A percentile compares a stretch with the other conserved stretches of the same genome.
These are phyloP conservation scores for Saturnia japonica DNA, from an alignment of 2,888 invertebrate genomes.

Conservation along the genomic window DNA sequence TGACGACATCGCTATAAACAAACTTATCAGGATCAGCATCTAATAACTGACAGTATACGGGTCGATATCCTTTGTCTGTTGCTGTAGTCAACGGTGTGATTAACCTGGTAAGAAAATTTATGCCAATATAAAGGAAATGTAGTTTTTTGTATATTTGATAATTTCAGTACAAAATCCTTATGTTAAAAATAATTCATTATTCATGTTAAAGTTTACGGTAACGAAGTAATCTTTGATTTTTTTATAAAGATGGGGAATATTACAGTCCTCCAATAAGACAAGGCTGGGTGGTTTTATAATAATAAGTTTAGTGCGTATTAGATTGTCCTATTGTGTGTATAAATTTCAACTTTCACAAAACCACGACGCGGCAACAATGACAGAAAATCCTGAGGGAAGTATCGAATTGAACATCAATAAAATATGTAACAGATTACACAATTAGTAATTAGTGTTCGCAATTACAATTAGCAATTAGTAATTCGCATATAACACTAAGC, in stretches of 20 bases:
- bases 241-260: background rate
- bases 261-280: background rate
- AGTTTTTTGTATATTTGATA: background rate
- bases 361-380: too few species aligned
- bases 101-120: constrained; percentile 41
- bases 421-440: too few species aligned
- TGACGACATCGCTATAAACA: constrained; percentile 75
- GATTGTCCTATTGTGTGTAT: background rate
- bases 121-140: background rate
- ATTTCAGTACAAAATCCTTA: background rate
- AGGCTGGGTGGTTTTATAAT: background rate
- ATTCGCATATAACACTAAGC: too few species aligned
- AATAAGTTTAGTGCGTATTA: background rate
- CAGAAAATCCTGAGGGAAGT: background rate
- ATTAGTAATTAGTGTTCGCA: too few species aligned
- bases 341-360: background rate
- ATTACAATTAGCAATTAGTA: too few species aligned
- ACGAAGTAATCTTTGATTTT: background rate
- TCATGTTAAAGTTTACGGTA: background rate
- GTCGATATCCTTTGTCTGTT: constrained; percentile 71
- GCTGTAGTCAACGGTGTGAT: constrained; percentile 47
- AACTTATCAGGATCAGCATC: constrained; percentile 83
- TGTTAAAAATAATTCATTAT: background rate
- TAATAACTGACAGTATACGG: constrained; percentile 78
- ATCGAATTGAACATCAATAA: too few species aligned